Conservation (phyloP, 2,113 vertebrate genomes). For the Calidris pugnax region DNA sequence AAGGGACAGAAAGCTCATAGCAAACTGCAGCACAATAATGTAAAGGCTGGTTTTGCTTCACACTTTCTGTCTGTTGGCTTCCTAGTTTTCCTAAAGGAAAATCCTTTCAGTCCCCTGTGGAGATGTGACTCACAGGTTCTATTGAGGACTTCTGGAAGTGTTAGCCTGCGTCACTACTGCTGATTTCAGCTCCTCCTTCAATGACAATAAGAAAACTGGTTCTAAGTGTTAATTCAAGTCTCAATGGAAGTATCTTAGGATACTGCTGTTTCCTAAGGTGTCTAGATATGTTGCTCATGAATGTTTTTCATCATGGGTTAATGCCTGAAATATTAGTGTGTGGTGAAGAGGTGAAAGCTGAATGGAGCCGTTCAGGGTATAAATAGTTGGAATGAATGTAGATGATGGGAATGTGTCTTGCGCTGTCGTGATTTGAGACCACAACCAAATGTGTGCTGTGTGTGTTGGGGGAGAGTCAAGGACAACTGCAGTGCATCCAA, state of each 20-base stretch:
- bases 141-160: neutral
- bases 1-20: neutral
- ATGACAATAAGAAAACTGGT: neutral
- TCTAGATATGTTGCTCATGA: neutral
- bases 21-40: neutral
- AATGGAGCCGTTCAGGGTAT: neutral
- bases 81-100: neutral
- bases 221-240: neutral
- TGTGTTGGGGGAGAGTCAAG: neutral
- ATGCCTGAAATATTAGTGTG: neutral
- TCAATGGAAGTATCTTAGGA: neutral
- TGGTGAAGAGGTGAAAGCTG: neutral
- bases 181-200: neutral
- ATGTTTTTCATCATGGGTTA: neutral
- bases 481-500: neutral
- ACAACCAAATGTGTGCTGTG: neutral
- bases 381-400: neutral
- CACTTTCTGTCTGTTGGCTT: neutral
- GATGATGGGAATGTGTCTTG: neutral
- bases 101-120: neutral
- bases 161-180: neutral
- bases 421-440: neutral
- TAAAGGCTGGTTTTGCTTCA: neutral
- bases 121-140: neutral
- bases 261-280: neutral